phyloP scores from a whole-genome alignment of 2,888 invertebrate genomes.

The Limnephilus rhombicus region DNA sequence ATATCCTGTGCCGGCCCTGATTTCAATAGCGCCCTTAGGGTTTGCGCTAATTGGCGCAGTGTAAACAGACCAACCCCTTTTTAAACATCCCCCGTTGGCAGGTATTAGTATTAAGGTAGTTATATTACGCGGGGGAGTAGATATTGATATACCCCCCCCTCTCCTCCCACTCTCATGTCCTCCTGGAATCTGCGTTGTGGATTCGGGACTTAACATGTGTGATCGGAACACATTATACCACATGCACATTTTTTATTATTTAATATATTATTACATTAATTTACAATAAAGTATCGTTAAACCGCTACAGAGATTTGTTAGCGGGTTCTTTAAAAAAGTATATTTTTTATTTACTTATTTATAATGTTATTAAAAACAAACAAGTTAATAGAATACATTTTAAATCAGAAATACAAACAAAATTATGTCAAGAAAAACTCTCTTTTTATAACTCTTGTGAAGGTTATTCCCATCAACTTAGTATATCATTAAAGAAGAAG shows the following conservation, averaged over 20 bases:
- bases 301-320: too few species aligned
- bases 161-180: not conserved
- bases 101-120: slow-evolving; percentile 29
- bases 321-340: too few species aligned
- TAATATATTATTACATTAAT: too few species aligned
- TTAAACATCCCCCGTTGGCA: slow-evolving; percentile 43
- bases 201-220: not conserved
- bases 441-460: too few species aligned
- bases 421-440: too few species aligned
- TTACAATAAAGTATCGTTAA: too few species aligned
- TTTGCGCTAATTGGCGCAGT: slow-evolving; percentile 59
- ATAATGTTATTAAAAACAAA: too few species aligned
- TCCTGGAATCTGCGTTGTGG: not conserved
- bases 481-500: too few species aligned
- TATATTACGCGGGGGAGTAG: not conserved
- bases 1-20: slow-evolving; percentile 31
- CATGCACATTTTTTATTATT: not conserved
- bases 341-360: too few species aligned
- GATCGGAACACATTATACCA: not conserved
- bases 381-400: too few species aligned
- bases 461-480: too few species aligned
- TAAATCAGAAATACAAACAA: too few species aligned
- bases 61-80: slow-evolving; percentile 56
- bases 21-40: slow-evolving; percentile 28
- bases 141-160: slow-evolving; percentile 13